These are phyloP conservation scores for Pseudococcus longispinus DNA, from an alignment of 2,888 invertebrate species.

Conservation along the genomic window DNA sequence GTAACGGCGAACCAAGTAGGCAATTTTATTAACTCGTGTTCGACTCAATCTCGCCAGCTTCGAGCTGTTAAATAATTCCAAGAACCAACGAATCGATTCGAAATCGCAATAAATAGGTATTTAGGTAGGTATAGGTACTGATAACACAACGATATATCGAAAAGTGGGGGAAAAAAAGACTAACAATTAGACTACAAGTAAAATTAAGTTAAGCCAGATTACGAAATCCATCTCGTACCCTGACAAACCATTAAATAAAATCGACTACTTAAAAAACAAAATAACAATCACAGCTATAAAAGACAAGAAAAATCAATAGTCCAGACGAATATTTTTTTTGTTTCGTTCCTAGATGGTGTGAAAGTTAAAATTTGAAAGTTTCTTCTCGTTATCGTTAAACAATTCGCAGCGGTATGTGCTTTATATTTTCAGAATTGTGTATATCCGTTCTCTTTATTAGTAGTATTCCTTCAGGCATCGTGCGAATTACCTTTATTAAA, in stretches of 20 bases:
- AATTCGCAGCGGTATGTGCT: slow-evolving; percentile 41
- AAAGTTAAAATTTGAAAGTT: slow-evolving; percentile 51
- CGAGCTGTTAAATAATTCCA: background rate
- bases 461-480: slow-evolving; percentile 32
- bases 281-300: slow-evolving; percentile 30
- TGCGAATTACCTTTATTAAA: slow-evolving; percentile 51
- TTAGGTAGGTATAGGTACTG: background rate
- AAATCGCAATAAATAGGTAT: background rate
- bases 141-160: background rate
- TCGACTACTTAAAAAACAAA: background rate
- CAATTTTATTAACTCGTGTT: background rate
- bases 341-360: slow-evolving; percentile 23
- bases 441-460: slow-evolving; percentile 23
- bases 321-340: background rate
- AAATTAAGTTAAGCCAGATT: background rate
- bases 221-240: background rate
- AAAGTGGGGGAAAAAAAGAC: background rate
- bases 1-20: background rate
- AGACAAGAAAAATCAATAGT: slow-evolving; percentile 9
- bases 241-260: background rate
- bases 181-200: background rate
- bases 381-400: slow-evolving; percentile 44
- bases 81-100: background rate
- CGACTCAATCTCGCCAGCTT: background rate
- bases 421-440: slow-evolving; percentile 36